Evolutionary conservation across 2,888 invertebrate genomes (phyloP).

Genomic region (Leucozona laternaria): DNA sequence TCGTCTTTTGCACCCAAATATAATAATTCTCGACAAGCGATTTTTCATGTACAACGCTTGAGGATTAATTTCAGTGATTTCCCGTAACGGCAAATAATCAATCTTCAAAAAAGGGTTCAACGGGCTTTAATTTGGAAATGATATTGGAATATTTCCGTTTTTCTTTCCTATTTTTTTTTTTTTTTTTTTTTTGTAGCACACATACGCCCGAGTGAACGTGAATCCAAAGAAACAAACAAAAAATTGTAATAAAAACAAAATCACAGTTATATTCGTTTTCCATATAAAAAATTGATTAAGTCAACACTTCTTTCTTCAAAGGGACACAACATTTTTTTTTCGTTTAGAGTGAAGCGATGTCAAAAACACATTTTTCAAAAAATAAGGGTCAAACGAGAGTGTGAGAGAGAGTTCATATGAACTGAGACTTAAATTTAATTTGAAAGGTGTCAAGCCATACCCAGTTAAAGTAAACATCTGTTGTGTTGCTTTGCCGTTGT

Average conservation of each 20-base stretch:
- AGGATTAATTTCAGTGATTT: constrained; percentile 63
- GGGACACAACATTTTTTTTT: constrained; percentile 2
- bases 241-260: neutral
- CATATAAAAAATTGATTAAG: constrained; percentile 56
- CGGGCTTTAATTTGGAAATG: constrained; percentile 62
- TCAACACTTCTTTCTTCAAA: constrained; percentile 44
- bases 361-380: constrained; percentile 48
- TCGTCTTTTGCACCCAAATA: constrained; percentile 47
- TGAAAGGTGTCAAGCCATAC: constrained; percentile 64
- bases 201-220: constrained; percentile 27
- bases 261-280: neutral
- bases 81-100: constrained; percentile 60
- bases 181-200: neutral
- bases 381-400: constrained; percentile 34
- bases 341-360: constrained; percentile 21
- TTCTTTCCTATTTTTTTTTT: neutral
- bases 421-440: constrained; percentile 63
- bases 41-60: constrained; percentile 68
- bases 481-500: neutral
- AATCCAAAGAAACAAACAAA: neutral
- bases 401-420: constrained; percentile 44
- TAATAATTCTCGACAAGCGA: constrained; percentile 64
- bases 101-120: constrained; percentile 62
- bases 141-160: constrained; percentile 14
- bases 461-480: constrained; percentile 37